Percentiles rank a stretch among this genome's conserved stretches.
Conservation (phyloP, 2,888 invertebrate species). For the Epirrita christyi region DNA sequence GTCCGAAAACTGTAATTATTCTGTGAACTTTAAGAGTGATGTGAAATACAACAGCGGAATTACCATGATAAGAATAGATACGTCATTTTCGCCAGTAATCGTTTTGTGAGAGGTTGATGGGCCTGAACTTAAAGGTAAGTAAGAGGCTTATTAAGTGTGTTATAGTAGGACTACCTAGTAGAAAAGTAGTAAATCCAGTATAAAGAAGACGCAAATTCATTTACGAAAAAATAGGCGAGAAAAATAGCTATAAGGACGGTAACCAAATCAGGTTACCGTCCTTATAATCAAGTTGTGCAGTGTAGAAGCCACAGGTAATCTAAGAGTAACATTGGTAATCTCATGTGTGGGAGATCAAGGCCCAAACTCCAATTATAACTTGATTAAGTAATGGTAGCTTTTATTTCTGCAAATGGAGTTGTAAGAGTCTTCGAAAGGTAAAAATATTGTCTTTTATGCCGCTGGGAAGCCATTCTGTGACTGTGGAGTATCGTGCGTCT, state of each 20-base stretch:
- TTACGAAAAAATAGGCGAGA: too few relatives aligned
- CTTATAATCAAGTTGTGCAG: neutral
- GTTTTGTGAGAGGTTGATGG: neutral
- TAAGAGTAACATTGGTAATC: neutral
- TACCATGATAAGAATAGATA: conserved; percentile 15
- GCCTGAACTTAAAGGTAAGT: neutral
- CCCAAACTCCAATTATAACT: conserved; percentile 4
- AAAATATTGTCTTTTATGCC: neutral
- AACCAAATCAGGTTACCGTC: neutral
- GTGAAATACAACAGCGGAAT: conserved; percentile 14
- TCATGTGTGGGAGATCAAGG: conserved; percentile 9
- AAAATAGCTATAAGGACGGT: too few relatives aligned
- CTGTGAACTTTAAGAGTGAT: conserved; percentile 35
- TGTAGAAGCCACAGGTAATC: too few relatives aligned
- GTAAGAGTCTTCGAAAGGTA: neutral
- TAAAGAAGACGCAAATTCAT: too few relatives aligned
- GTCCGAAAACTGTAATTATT: conserved; percentile 60
- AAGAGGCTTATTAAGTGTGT: too few relatives aligned
- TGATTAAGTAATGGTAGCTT: conserved; percentile 10
- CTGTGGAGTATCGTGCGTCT: too few relatives aligned
- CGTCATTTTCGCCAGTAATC: neutral
- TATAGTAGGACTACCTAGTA: too few relatives aligned
- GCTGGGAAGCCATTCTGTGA: too few relatives aligned
- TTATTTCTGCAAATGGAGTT: neutral
- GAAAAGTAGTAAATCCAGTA: too few relatives aligned